These are phyloP conservation scores for Emydoidea blandingii DNA, from an alignment of 2,797 vertebrate genomes.

Conservation along the genomic window DNA sequence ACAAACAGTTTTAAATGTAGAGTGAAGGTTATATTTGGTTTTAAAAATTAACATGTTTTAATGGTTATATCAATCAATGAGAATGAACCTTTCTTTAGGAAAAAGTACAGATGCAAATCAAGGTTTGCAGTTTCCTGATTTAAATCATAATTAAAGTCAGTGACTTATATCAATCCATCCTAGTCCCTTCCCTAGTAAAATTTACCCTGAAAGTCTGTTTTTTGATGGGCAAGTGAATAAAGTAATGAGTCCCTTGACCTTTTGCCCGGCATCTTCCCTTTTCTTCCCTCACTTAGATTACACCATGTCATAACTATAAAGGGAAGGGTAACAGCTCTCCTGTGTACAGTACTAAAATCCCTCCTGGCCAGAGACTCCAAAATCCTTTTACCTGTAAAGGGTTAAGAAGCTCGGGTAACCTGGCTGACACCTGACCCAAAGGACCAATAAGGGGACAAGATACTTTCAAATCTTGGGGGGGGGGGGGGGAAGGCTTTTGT, in stretches of 20 bases:
- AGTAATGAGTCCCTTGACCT: background rate
- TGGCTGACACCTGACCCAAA: no score
- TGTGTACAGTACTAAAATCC: no score
- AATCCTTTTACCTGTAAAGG: no score
- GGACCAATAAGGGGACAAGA: no score
- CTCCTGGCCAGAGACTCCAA: no score
- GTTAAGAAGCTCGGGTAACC: no score
- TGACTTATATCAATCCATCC: background rate
- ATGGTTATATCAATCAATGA: background rate
- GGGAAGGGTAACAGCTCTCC: no score
- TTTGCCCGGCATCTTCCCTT: background rate
- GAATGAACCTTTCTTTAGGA: background rate
- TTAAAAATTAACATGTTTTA: background rate
- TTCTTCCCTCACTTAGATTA: background rate
- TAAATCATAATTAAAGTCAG: background rate
- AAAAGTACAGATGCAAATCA: background rate
- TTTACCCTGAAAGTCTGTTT: background rate
- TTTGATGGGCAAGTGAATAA: no score
- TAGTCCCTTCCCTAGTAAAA: background rate
- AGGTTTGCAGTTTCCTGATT: background rate
- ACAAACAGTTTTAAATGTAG: background rate
- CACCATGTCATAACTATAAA: no score
- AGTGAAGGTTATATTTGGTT: background rate
- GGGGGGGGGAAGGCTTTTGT: no score
- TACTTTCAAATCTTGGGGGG: no score